phyloP scores from a whole-genome alignment of 2,888 invertebrate genomes.

The Pandemis heparana region DNA sequence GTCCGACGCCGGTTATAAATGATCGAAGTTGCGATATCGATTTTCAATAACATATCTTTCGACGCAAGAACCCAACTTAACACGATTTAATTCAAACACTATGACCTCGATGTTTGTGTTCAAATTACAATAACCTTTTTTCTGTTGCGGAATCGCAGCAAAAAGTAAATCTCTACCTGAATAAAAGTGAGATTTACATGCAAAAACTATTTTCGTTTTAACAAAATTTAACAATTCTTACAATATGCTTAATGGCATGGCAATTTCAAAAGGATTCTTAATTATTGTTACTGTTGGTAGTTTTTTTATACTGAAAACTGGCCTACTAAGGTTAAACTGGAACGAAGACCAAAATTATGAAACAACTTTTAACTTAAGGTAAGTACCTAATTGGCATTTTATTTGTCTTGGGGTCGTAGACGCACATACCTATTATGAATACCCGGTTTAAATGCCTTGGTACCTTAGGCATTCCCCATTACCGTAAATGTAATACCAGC shows the following conservation, averaged over 20 bases:
- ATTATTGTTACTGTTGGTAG: conserved; percentile 26
- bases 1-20: conserved; percentile 82
- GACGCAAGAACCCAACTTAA: conserved; percentile 47
- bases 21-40: conserved; percentile 81
- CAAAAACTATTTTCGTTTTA: conserved; percentile 58
- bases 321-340: not conserved
- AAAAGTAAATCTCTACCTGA: conserved; percentile 70
- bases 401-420: too few relatives aligned
- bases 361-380: not conserved
- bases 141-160: conserved; percentile 23
- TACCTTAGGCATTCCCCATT: too few relatives aligned
- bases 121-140: conserved; percentile 2
- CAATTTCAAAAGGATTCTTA: conserved; percentile 25
- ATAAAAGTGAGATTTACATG: conserved; percentile 59
- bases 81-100: conserved; percentile 49
- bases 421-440: too few relatives aligned
- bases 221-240: conserved; percentile 48
- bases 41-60: conserved; percentile 59
- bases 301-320: not conserved
- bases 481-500: not conserved
- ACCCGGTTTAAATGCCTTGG: too few relatives aligned
- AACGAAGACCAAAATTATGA: not conserved
- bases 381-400: too few relatives aligned
- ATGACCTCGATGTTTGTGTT: conserved; percentile 22
- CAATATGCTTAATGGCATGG: conserved; percentile 23